Evolutionary conservation across 2,888 invertebrate genomes (phyloP), one percentile per base, ranked within the genome.

Genomic region (Mythimna albipuncta): DNA sequence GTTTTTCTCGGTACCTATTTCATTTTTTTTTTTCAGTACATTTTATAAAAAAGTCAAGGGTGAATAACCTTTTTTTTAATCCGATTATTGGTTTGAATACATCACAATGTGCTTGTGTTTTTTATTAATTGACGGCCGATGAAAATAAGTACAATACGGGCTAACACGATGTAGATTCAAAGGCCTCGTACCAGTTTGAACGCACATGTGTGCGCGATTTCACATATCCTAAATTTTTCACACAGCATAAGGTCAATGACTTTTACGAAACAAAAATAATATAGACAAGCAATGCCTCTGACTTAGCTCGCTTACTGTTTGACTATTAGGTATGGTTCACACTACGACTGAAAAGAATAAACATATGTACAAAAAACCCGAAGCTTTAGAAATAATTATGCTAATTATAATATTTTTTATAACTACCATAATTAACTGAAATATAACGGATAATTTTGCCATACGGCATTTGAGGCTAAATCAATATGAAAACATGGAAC

Each of bases 241-340:
- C 67, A 77, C 69, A 77, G 47, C 19, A 6, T 64, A 77, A 69
- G 74, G 66, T 73, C 74, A 75, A 77, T 70, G 77, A 61, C 74
- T 69, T 35, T 38, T 52, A 26, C 26, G 47, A 68, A 32, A 47
- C 77, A 77, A 69, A 77, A 77, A 57, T 47, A 72, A 66, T 69
- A 65, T 38, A 66, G 6, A 32, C 19, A 55, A 68, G 19, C 7
- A 54, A n/a, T 38, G n/a, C 77, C 67, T 21, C 54, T 50, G 38
- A 38, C 26, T 9, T 67, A 38, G 44, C 44, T 54, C 19, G 16
- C 21, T 44, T 21, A 19, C 6, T 41, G 64, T 44, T 38, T 16
- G 54, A 26, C 35, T 55, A 76, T 47, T 55, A 55, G 32, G 13
- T 35, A 67, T 35, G 32, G 35, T 32, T 3, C 21, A 64, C 41